phyloP scores from a whole-genome alignment of 2,113 vertebrate genomes.

The Brachyhypopomus gauderio region DNA sequence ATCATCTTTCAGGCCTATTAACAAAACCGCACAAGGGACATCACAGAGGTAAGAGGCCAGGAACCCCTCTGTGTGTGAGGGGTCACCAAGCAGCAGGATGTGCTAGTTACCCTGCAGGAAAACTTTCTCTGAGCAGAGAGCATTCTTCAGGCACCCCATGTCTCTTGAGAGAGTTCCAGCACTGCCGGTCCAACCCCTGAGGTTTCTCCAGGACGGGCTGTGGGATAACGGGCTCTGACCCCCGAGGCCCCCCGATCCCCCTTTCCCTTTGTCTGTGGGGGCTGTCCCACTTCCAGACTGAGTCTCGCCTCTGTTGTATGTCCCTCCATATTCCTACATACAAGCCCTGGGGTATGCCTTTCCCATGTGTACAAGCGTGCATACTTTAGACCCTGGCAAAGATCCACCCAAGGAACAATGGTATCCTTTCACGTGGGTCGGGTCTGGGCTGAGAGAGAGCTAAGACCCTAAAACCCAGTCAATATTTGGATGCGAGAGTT shows the following conservation, averaged over 20 bases:
- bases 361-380: conserved; percentile 55
- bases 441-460: conserved; percentile 58
- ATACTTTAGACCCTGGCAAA: conserved; percentile 62
- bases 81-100: conserved; percentile 62
- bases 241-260: conserved; percentile 45
- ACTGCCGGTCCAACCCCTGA: conserved; percentile 18
- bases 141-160: conserved; percentile 46
- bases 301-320: conserved; percentile 43
- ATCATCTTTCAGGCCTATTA: conserved; percentile 23
- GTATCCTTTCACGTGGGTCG: conserved; percentile 65
- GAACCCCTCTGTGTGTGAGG: conserved; percentile 53
- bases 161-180: conserved; percentile 50
- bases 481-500: conserved; percentile 74
- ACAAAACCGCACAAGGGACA: conserved; percentile 7
- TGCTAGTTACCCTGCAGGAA: conserved; percentile 59
- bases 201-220: conserved; percentile 31
- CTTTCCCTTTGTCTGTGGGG: conserved; percentile 58
- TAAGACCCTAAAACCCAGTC: conserved; percentile 67
- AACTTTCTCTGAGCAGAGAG: conserved; percentile 42
- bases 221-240: conserved; percentile 19
- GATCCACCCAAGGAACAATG: conserved; percentile 70
- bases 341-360: conserved; percentile 53
- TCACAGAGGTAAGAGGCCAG: conserved; percentile 41
- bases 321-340: conserved; percentile 43
- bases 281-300: conserved; percentile 49